Evolutionary conservation across 2,113 vertebrate species (phyloP).

Genomic region (Aleadryas rufinucha): DNA sequence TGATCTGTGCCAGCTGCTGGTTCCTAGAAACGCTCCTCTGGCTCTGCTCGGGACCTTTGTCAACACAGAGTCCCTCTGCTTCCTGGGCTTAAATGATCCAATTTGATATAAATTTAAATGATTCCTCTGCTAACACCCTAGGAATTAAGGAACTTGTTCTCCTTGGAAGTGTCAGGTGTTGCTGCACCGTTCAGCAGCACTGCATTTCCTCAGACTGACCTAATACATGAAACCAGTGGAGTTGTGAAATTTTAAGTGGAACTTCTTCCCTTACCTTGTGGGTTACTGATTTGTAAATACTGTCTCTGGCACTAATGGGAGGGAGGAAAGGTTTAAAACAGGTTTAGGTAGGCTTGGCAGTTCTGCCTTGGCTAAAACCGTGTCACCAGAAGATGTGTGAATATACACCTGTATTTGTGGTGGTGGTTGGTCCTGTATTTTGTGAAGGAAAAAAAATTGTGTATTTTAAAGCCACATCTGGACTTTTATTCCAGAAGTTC

Average conservation of each 20-base stretch:
- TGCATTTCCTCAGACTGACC: not conserved
- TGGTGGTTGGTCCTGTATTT: not conserved
- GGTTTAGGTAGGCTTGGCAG: not conserved
- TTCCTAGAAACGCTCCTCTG: rapidly evolving
- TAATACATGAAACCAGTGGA: not conserved
- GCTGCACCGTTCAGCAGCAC: not conserved
- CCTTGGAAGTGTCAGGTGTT: not conserved
- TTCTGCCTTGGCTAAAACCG: rapidly evolving
- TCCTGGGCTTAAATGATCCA: not conserved
- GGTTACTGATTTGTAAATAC: not conserved
- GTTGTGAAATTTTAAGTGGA: not conserved
- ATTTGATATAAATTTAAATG: rapidly evolving
- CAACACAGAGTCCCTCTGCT: rapidly evolving
- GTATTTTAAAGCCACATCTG: not conserved
- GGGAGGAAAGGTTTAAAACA: not conserved
- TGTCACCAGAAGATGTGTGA: rapidly evolving
- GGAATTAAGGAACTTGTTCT: not conserved
- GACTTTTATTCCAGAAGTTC: not conserved
- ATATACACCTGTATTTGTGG: rapidly evolving
- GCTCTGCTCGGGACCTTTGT: not conserved
- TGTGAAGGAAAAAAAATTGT: not conserved
- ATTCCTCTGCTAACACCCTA: not conserved
- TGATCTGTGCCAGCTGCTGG: not conserved
- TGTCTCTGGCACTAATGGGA: not conserved
- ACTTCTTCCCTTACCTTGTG: not conserved